Evolutionary conservation across 1,140 invertebrate genomes (phyloP).

Genomic region (Penaeus chinensis): DNA sequence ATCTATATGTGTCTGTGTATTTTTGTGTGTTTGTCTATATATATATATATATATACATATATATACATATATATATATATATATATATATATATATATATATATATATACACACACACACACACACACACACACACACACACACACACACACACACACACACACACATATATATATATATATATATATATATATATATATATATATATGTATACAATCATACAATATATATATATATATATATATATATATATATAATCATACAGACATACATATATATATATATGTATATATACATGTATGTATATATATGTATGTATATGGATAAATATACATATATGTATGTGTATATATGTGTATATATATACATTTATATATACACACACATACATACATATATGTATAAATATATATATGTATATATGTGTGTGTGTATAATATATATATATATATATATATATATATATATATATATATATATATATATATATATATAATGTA

Average conservation of each 20-base stretch:
- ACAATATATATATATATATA: no score
- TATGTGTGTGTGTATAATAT: neutral
- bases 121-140: neutral
- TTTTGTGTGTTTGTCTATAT: neutral
- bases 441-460: neutral
- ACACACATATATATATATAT: neutral
- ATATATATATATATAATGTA: conserved; percentile 21
- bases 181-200: conserved; percentile 1
- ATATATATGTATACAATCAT: neutral
- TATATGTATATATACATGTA: no score
- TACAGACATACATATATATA: no score
- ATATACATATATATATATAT: conserved; percentile 20
- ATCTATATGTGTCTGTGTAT: neutral
- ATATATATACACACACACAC: neutral
- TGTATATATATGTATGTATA: no score
- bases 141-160: neutral
- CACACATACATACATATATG: no score
- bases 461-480: conserved; percentile 26
- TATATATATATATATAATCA: no score
- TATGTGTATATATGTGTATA: no score
- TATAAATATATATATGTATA: no score
- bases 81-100: neutral
- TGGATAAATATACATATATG: no score
- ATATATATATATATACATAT: neutral
- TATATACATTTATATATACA: no score